A percentile compares a stretch with the other conserved stretches of the same genome.
These are phyloP conservation scores for Apogon hyalosoma DNA, from an alignment of 2,797 vertebrate genomes.

Conservation along the genomic window DNA sequence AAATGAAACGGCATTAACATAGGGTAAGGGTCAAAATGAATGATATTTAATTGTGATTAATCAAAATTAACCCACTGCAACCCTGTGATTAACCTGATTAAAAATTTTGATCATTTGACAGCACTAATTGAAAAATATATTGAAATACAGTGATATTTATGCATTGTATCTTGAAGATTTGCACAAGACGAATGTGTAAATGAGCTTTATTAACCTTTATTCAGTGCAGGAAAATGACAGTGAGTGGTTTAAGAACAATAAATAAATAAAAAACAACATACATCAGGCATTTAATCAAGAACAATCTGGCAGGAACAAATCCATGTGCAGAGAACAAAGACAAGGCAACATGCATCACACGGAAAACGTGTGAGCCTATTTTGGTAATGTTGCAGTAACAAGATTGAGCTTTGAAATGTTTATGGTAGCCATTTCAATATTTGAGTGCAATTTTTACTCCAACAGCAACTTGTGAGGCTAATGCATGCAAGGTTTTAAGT, in stretches of 20 bases:
- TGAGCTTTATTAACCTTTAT: conserved; percentile 61
- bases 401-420: conserved; percentile 54
- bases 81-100: no score
- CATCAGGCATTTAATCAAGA: conserved; percentile 36
- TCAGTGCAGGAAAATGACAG: conserved; percentile 53
- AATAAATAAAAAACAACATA: conserved; percentile 50
- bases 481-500: conserved; percentile 66
- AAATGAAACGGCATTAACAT: no score
- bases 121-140: neutral
- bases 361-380: conserved; percentile 52
- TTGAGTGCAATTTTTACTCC: conserved; percentile 67
- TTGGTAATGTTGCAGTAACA: conserved; percentile 68
- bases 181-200: neutral
- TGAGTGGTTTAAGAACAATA: conserved; percentile 54
- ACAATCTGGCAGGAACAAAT: conserved; percentile 46
- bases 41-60: no score
- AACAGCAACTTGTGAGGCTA: conserved; percentile 56
- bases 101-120: no score
- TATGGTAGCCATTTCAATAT: conserved; percentile 56
- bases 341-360: conserved; percentile 81
- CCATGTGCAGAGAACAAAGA: conserved; percentile 63
- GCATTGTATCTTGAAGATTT: conserved; percentile 8
- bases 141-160: conserved; percentile 26
- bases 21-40: no score
- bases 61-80: no score